phyloP scores from a whole-genome alignment of 2,797 vertebrate species.

The Sebastes minor region DNA sequence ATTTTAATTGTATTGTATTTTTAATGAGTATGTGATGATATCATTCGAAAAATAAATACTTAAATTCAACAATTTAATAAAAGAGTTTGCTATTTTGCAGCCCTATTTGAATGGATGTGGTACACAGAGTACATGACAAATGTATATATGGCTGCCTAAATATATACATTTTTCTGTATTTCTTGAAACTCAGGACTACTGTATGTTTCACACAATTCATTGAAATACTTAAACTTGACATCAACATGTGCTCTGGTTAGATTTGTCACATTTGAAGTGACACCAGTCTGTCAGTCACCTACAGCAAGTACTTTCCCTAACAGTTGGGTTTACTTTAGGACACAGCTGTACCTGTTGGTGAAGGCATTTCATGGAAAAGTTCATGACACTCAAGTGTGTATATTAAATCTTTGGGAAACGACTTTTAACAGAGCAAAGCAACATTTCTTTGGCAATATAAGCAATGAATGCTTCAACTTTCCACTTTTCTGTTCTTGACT shows the following conservation, averaged over 20 bases:
- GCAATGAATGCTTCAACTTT: neutral
- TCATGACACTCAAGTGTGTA: neutral
- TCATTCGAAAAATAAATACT: neutral
- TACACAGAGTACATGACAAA: neutral
- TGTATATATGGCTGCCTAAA: neutral
- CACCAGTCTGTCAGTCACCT: neutral
- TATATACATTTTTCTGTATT: neutral
- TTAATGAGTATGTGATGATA: neutral
- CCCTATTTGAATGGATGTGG: rapidly evolving
- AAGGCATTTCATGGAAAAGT: neutral
- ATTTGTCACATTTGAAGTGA: neutral
- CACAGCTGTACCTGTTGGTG: neutral
- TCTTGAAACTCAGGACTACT: neutral
- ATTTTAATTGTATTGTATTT: neutral
- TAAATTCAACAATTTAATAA: neutral
- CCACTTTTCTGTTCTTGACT: neutral
- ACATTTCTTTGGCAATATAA: neutral
- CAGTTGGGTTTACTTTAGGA: neutral
- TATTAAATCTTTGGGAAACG: neutral
- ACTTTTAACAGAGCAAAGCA: neutral
- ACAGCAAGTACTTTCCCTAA: no score
- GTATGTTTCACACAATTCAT: no score
- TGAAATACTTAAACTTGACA: neutral
- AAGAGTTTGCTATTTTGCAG: neutral
- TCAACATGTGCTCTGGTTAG: neutral